Conservation (phyloP, 2,113 vertebrate species). For the Pachypanchax playfairii region DNA sequence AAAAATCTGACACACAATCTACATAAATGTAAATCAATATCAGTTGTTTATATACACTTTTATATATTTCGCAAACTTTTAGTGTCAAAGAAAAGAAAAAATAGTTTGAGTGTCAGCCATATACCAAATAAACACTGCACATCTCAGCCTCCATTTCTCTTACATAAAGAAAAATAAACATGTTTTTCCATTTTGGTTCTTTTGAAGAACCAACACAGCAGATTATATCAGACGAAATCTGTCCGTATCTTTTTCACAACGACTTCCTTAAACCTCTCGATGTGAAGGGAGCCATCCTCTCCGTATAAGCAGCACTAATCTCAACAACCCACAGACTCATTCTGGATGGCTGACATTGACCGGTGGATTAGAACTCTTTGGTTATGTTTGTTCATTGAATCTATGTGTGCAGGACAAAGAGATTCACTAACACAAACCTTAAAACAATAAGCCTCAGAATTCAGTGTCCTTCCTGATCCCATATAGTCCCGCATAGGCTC, state of each 20-base stretch:
- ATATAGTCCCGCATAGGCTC: constrained; percentile 49
- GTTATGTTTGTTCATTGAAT: constrained; percentile 47
- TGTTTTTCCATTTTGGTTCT: constrained; percentile 23
- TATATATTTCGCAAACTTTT: no score
- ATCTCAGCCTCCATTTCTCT: constrained; percentile 15
- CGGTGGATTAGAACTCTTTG: constrained; percentile 64
- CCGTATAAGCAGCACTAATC: constrained; percentile 46
- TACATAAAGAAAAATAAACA: constrained; percentile 21
- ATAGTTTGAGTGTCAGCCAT: no score
- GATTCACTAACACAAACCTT: constrained; percentile 30
- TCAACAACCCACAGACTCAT: constrained; percentile 41
- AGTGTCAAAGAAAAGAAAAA: no score
- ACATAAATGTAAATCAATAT: no score
- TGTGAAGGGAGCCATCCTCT: constrained; percentile 37
- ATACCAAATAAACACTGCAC: no score
- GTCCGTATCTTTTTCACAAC: constrained; percentile 40
- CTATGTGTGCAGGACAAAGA: constrained; percentile 24
- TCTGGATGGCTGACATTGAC: constrained; percentile 62
- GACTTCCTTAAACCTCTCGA: constrained; percentile 46
- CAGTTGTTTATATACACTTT: no score
- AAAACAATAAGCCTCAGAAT: constrained; percentile 60
- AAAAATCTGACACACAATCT: no score
- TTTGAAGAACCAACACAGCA: constrained; percentile 28
- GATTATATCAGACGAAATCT: constrained; percentile 50
- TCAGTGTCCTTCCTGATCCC: constrained; percentile 62